Base-by-base conservation (phyloP, 2,113 vertebrate species). In the Ceyx melanurus region DNA sequence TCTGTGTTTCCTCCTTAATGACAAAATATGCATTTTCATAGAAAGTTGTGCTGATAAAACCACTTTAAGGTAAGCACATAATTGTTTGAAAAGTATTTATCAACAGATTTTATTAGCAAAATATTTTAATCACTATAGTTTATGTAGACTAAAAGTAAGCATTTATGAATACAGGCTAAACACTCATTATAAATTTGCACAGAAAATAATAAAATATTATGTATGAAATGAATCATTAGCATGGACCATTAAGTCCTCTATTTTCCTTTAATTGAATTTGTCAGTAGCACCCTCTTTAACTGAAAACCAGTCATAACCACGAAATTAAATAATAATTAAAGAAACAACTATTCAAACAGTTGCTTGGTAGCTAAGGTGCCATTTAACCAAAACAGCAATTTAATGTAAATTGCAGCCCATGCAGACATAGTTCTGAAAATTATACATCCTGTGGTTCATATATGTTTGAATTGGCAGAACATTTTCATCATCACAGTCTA, bases 191-290 rank as follows among this genome's bases (percentile, higher is more conserved):
- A 97, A 97, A 98, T 98, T 98, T 98, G 95, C 97, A 96, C 97
- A 98, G 98, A 98, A 98, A 99, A 98, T 98, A 96, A 98, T 98
- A 98, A 98, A 98, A 98, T 99, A 99, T 98, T 98, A 98, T 98
- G 98, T 98, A 98, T 98, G 97, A 98, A 99, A 98, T 99, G 98
- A 99, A 98, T 98, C 98, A 98, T 99, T 98, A 98, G 97, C 98
- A 99, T 98, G 98, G 97, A 97, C 98, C 98, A 99, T 99, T 99
- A 99, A 98, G 98, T 98, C 97, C 97, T 98, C 98, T 98, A 97
- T 98, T 98, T 98, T 97, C 97, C 97, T 98, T 98, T 98, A 99
- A 99, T 98, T 99, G 98, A 99, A 98, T 99, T 99, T 99, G 98
- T 99, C 98, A 99, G 98, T 98, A 98, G 98, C 97, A 98, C 98